phyloP scores from a whole-genome alignment of 2,888 invertebrate genomes.

The Argyra leucocephala region DNA sequence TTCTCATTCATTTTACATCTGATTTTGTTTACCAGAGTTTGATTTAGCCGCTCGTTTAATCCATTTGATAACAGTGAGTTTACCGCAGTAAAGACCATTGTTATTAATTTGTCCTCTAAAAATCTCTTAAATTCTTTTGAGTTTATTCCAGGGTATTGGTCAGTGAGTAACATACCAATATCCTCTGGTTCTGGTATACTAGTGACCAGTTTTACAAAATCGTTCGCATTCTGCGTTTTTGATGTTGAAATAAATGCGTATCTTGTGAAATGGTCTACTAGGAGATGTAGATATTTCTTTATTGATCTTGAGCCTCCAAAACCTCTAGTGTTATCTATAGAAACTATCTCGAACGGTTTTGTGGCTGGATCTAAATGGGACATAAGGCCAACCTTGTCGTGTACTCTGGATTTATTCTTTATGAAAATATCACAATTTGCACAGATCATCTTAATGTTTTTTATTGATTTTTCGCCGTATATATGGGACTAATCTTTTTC shows the following conservation, averaged over 20 bases:
- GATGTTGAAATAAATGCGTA: constrained; percentile 30
- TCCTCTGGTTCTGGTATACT: constrained; percentile 22
- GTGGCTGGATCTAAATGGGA: constrained; percentile 13
- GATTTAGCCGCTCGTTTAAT: constrained; percentile 20
- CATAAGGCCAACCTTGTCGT: too few relatives aligned
- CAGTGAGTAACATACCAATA: constrained; percentile 28
- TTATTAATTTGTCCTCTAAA: constrained; percentile 23
- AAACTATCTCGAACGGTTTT: constrained; percentile 27
- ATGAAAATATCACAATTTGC: too few relatives aligned
- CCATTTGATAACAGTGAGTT: constrained; percentile 22
- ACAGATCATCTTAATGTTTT: too few relatives aligned
- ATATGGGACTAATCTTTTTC: too few relatives aligned
- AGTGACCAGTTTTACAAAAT: constrained; percentile 28
- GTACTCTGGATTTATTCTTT: too few relatives aligned
- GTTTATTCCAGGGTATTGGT: constrained; percentile 33
- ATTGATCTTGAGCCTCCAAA: constrained; percentile 31
- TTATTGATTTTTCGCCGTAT: too few relatives aligned
- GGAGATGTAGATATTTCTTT: constrained; percentile 32
- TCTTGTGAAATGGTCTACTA: too few relatives aligned
- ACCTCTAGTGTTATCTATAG: constrained; percentile 28
- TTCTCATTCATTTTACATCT: too few relatives aligned
- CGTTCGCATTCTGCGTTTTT: constrained; percentile 27
- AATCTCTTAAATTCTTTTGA: constrained; percentile 30
- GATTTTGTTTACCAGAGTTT: too few relatives aligned
- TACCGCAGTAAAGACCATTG: constrained; percentile 21